Conservation (phyloP, 2,888 invertebrate species). For the Autographa gamma region DNA sequence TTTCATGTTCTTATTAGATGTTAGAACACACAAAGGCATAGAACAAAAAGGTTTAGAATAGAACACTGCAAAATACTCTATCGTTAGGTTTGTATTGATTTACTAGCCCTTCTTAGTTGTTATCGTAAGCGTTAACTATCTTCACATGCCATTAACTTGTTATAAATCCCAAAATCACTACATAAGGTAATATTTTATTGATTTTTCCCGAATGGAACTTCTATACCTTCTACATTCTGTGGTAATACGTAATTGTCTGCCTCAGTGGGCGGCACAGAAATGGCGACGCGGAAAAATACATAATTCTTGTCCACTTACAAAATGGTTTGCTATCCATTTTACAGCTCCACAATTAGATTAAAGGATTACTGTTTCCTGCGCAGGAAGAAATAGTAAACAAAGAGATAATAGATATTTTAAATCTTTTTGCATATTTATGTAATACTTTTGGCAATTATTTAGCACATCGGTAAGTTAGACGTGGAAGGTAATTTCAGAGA, state of each 20-base stretch:
- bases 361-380: not conserved
- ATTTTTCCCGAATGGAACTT: slow-evolving; percentile 5
- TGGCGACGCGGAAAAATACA: slow-evolving; percentile 38
- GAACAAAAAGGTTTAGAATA: no score
- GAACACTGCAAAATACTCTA: no score
- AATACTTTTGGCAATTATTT: no score
- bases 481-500: no score
- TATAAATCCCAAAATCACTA: not conserved
- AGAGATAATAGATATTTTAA: not conserved
- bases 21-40: no score
- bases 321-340: slow-evolving; percentile 13
- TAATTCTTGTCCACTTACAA: slow-evolving; percentile 42
- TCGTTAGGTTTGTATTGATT: not conserved
- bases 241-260: slow-evolving; percentile 18
- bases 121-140: not conserved
- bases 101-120: not conserved
- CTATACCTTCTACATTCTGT: not conserved
- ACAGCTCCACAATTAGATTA: slow-evolving; percentile 1
- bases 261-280: slow-evolving; percentile 31
- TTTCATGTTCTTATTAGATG: no score
- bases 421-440: no score
- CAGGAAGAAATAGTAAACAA: not conserved
- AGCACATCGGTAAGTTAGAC: no score
- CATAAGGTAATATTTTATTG: not conserved
- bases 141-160: not conserved